Percentiles rank a stretch among this genome's conserved stretches.
phyloP scores from a whole-genome alignment of 2,797 vertebrate genomes.

The Phylloscopus collybita region DNA sequence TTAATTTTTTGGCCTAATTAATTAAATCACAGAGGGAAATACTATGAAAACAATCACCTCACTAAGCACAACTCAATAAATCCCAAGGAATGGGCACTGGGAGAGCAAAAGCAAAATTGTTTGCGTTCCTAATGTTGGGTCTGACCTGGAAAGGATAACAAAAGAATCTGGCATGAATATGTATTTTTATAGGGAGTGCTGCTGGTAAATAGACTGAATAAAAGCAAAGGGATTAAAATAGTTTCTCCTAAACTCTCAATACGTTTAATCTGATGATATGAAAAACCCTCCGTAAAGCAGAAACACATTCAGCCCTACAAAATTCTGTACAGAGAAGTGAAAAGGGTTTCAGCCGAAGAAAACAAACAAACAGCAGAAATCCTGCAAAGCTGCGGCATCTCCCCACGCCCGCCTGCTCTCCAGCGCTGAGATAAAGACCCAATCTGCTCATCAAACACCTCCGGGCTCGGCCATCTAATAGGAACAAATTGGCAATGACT shows the following conservation, averaged over 20 bases:
- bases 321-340: neutral
- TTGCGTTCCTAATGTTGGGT: constrained; percentile 62
- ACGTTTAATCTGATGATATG: constrained; percentile 16
- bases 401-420: constrained; percentile 69
- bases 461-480: constrained; percentile 93
- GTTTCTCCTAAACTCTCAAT: constrained; percentile 55
- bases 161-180: constrained; percentile 60
- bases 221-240: constrained; percentile 38
- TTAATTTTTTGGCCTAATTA: constrained; percentile 62
- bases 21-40: constrained; percentile 53
- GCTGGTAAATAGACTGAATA: constrained; percentile 21
- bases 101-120: constrained; percentile 65
- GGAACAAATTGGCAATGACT: constrained; percentile 99
- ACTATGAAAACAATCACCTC: constrained; percentile 35
- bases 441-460: constrained; percentile 91
- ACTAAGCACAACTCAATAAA: constrained; percentile 11
- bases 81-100: neutral
- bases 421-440: constrained; percentile 81
- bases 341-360: constrained; percentile 41
- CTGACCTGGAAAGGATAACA: constrained; percentile 53
- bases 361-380: constrained; percentile 66
- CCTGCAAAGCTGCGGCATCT: constrained; percentile 56
- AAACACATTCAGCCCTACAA: neutral
- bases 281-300: constrained; percentile 15
- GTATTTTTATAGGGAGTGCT: constrained; percentile 60